phyloP scores from a whole-genome alignment of 30 jellyfish, hydroid and myxozoan genomes.

The Aurelia sp. region DNA sequence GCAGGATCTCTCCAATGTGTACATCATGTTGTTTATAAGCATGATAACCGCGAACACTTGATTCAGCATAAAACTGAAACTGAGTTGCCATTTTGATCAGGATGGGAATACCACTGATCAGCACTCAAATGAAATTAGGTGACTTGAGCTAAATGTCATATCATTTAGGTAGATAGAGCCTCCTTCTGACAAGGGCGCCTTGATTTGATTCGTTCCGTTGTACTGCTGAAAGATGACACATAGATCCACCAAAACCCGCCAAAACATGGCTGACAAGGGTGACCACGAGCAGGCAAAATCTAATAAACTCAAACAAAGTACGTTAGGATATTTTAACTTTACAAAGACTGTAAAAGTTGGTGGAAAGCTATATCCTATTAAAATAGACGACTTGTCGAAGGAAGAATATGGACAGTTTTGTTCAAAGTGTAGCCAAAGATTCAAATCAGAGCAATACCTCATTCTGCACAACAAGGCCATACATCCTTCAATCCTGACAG shows the following conservation, averaged over 20 bases:
- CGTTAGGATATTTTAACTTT: too few species aligned
- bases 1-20: slow-evolving; percentile 40
- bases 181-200: slow-evolving; percentile 11
- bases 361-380: too few species aligned
- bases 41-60: slow-evolving; percentile 52
- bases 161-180: slow-evolving; percentile 25
- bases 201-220: background rate
- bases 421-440: too few species aligned
- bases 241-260: background rate
- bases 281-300: slow-evolving; percentile 30
- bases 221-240: background rate
- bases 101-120: too few species aligned
- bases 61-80: slow-evolving; percentile 1
- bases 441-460: too few species aligned
- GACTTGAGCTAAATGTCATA: slow-evolving; percentile 5
- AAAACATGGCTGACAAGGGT: slow-evolving; percentile 48
- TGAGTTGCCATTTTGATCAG: background rate
- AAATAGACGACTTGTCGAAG: too few species aligned
- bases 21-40: slow-evolving; percentile 51
- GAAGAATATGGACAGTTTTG: too few species aligned
- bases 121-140: too few species aligned
- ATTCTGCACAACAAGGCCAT: too few species aligned
- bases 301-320: slow-evolving; percentile 33
- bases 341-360: too few species aligned
- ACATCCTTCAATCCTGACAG: too few species aligned